phyloP scores from a whole-genome alignment of 1,140 invertebrate species.

The Papilio xuthus region DNA sequence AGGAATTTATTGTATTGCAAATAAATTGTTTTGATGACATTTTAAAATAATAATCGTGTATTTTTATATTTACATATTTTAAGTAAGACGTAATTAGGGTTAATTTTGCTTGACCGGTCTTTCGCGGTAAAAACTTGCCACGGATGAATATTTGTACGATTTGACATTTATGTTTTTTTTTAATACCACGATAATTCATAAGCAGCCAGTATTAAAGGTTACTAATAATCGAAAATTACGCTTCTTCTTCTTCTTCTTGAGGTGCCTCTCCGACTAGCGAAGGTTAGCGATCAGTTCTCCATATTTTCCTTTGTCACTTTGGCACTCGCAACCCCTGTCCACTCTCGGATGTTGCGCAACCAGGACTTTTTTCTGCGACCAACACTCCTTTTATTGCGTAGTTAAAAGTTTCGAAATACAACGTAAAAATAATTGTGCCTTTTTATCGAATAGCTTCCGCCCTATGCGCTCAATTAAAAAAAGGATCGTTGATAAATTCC shows the following conservation, averaged over 20 bases:
- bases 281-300: no score
- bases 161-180: neutral
- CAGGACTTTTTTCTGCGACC: no score
- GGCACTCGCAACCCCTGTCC: no score
- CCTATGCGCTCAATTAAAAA: no score
- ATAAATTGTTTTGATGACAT: neutral
- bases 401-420: neutral
- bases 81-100: conserved; percentile 1
- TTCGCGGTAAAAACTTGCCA: conserved; percentile 22
- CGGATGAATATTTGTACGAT: neutral
- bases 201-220: neutral
- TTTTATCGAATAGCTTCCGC: no score
- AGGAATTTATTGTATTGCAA: neutral
- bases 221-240: no score
- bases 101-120: conserved; percentile 39
- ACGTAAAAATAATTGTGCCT: neutral
- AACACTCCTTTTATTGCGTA: no score
- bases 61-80: neutral
- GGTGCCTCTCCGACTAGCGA: no score
- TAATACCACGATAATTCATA: neutral
- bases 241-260: no score
- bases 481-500: no score
- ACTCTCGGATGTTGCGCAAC: no score
- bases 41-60: neutral
- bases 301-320: no score